Evolutionary conservation across 2,113 vertebrate genomes (phyloP).

Genomic region (Neogale vison): DNA sequence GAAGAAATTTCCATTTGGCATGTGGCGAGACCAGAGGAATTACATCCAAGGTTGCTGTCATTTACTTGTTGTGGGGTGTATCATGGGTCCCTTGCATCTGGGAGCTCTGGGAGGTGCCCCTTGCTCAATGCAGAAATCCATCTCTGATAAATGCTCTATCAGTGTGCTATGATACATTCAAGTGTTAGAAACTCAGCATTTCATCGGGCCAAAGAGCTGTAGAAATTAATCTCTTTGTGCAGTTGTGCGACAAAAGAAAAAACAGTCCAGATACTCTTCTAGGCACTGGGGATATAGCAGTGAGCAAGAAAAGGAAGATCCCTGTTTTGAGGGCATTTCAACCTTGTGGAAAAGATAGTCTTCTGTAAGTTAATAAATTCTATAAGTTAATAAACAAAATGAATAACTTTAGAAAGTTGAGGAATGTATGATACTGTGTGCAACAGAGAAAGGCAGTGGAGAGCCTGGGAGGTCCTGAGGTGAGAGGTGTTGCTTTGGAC

Average conservation of each 20-base stretch:
- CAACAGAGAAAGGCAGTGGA: not conserved
- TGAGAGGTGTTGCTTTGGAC: not conserved
- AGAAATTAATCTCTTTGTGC: not conserved
- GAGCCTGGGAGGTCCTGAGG: no score
- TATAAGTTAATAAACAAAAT: not conserved
- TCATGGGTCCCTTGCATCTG: not conserved
- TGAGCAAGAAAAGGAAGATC: not conserved
- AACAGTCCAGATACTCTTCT: not conserved
- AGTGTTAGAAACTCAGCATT: not conserved
- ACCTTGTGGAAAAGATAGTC: not conserved
- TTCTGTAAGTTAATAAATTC: not conserved
- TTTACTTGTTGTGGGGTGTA: not conserved
- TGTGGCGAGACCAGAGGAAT: not conserved
- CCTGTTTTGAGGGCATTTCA: not conserved
- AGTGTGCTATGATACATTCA: not conserved
- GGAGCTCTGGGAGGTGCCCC: not conserved
- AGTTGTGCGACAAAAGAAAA: not conserved
- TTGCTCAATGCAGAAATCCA: not conserved
- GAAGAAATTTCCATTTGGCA: conserved; percentile 26
- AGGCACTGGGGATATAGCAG: not conserved
- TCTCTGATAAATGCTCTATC: not conserved
- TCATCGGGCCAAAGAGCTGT: not conserved
- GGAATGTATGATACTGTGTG: not conserved
- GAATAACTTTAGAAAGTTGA: not conserved
- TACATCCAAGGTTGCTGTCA: conserved; percentile 2